Evolutionary conservation across 2,797 vertebrate genomes (phyloP).

Genomic region (Danio kyathit): DNA sequence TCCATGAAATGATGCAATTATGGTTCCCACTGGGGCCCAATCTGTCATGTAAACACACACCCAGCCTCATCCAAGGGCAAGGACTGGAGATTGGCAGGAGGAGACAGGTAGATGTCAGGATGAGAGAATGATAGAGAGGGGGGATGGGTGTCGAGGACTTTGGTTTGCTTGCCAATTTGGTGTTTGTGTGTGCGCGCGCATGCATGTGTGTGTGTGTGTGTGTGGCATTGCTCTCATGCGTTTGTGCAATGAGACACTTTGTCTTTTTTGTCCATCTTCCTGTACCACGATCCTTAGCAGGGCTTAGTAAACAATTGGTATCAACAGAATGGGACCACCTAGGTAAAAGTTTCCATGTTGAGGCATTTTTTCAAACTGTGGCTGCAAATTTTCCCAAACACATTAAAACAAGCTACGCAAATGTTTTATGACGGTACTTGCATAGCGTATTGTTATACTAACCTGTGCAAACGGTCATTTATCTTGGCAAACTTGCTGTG

Average conservation of each 20-base stretch:
- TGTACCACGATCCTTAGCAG: slow-evolving; percentile 69
- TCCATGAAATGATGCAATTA: slow-evolving; percentile 88
- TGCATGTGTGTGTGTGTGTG: slow-evolving; percentile 28
- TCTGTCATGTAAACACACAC: slow-evolving; percentile 84
- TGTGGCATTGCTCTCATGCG: slow-evolving; percentile 53
- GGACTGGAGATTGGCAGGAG: slow-evolving; percentile 66
- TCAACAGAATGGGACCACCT: slow-evolving; percentile 82
- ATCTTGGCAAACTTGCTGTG: slow-evolving; percentile 74
- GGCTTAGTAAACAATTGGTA: slow-evolving; percentile 79
- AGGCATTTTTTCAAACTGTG: slow-evolving; percentile 78
- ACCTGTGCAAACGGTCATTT: slow-evolving; percentile 78
- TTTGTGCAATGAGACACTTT: slow-evolving; percentile 74
- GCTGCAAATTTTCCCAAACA: slow-evolving; percentile 80
- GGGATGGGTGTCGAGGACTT: slow-evolving; percentile 62
- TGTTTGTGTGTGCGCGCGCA: slow-evolving; percentile 26
- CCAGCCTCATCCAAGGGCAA: slow-evolving; percentile 67
- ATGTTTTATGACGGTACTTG: slow-evolving; percentile 80
- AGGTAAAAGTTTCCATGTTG: slow-evolving; percentile 81
- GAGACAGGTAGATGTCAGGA: slow-evolving; percentile 64
- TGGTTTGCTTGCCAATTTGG: slow-evolving; percentile 21
- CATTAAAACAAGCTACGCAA: slow-evolving; percentile 84
- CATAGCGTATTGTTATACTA: slow-evolving; percentile 79
- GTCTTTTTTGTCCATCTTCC: slow-evolving; percentile 73
- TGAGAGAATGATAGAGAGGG: slow-evolving; percentile 63
- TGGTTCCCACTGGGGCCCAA: slow-evolving; percentile 83